Base-by-base conservation (phyloP, 2,888 invertebrate genomes). In the Netelia fuscicornis region DNA sequence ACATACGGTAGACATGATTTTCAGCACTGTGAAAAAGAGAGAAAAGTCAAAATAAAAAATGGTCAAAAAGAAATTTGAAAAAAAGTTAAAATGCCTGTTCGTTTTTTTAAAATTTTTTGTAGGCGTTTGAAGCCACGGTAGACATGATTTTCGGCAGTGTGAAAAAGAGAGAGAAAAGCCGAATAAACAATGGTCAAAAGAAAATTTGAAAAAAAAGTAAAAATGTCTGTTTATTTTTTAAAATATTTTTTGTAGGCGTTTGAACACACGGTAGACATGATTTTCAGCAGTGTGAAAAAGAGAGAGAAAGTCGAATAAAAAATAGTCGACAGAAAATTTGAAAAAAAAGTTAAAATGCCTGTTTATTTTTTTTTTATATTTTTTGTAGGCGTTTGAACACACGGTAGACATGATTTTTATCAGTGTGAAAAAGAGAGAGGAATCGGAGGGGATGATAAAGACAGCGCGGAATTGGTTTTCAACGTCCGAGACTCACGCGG, bases 401-500 rank as follows among this genome's bases (percentile, higher is more conserved):
- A 25, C 25, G 25, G 30, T 5, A 30, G 30, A 30, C 6, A 5
- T 30, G 30, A 30, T 30, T 30, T 3, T 30, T 5, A 30, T 0
- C 3, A 30, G 5, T 30, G 30, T 30, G 30, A 5, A 30, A 30
- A 30, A 25, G 25, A 48, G 11, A 48, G 48, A 37, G 52, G 52
- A 20, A 42, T 54, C 44, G 25, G 67, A 67, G 17, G 37, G 13
- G 48, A 48, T 13, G 48, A 48, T 48, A 48, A 1, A 48, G 1
- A 48, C 2, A 48, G 48, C 11, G 17, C 23, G 68, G 54, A 78
- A 78, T 58, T 78, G 42, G 62, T 30, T 54, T 20, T 77, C 72
- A 42, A 60, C 58, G 62, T 30, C 44, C 58, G 81, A 74, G 64
- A 65, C 72, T 72, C 44, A n/a, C 74, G 6, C 70, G 54, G 30